Percentiles rank a stretch among this genome's conserved stretches.
These are phyloP conservation scores for Serilophus lunatus DNA, from an alignment of 2,113 vertebrate genomes.

Conservation along the genomic window DNA sequence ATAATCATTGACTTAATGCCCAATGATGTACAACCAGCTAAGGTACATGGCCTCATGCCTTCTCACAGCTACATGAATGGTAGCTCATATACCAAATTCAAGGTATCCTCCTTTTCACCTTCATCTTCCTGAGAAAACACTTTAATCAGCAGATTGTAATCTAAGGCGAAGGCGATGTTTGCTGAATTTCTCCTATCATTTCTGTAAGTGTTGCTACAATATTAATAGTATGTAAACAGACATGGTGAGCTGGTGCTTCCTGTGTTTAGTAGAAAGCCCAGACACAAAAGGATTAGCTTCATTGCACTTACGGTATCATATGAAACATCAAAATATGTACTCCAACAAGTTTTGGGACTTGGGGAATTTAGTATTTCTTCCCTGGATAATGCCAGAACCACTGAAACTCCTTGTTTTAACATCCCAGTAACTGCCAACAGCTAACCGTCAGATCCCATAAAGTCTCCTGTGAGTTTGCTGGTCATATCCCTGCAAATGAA, in stretches of 20 bases:
- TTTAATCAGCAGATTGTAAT: neutral
- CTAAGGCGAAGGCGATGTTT: neutral
- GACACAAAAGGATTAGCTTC: neutral
- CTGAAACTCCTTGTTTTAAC: neutral
- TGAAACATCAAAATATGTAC: neutral
- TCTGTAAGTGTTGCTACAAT: neutral
- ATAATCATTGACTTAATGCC: too few relatives aligned
- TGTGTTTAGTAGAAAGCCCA: neutral
- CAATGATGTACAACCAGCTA: neutral
- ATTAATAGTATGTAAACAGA: neutral
- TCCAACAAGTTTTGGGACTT: neutral
- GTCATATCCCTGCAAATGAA: neutral
- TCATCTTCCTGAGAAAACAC: neutral
- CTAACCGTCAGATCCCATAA: neutral
- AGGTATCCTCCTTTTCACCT: neutral
- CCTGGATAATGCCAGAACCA: neutral
- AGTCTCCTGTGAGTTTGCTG: neutral
- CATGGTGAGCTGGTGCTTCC: neutral
- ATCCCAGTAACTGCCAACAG: neutral
- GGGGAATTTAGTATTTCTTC: neutral
- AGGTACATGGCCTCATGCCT: neutral
- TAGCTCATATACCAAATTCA: neutral
- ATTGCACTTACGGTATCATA: neutral
- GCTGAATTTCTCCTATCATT: neutral
- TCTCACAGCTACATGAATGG: rapidly evolving